Evolutionary conservation across 2,113 vertebrate genomes (phyloP), one percentile per base, ranked within the genome.

Genomic region (Dermatemys mawii): DNA sequence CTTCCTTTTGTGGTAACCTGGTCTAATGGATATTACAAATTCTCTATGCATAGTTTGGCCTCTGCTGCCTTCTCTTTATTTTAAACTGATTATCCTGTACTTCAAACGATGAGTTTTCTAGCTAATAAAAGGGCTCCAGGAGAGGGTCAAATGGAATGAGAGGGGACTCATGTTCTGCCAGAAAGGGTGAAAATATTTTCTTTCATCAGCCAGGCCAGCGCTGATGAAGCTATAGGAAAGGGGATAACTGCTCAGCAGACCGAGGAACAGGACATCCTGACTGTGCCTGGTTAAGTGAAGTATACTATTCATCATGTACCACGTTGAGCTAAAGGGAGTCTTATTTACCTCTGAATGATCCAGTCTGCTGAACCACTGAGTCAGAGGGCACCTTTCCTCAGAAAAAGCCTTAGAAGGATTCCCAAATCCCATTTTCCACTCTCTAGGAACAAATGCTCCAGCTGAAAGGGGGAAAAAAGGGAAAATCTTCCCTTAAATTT

Each of bases 31-130:
- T 87, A n/a, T 70, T 95, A 89, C 79, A n/a, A 41, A 85, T 81
- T 88, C 81, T 90, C 76, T 46, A 11, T 51, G 85, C 51, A 63
- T 89, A 79, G 51, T 92, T 86, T 81, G 57, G 78, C 84, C 57
- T 95, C 48, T 82, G 21, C 54, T 55, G 73, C 46, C 41, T 46
- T n/a, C 27, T 75, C 51, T 88, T 81, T 84, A 41, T 91, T 95
- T 89, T 90, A 89, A 84, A 92, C 81, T 95, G 78, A 92, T 95
- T 95, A 87, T 86, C 80, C 53, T 87, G 55, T 83, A 35, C 87
- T 73, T 95, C 90, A 85, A 51, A 81, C 1, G 0, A 29, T 32
- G 84, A 79, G 6, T 90, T 87, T 13, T 90, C 51, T 54, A 63
- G 51, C 67, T 86, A 84, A 88, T 90, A 60, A 81, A 92, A 55